These are phyloP conservation scores for Morone chrysops DNA, from an alignment of 2,113 vertebrate genomes.

Conservation along the genomic window DNA sequence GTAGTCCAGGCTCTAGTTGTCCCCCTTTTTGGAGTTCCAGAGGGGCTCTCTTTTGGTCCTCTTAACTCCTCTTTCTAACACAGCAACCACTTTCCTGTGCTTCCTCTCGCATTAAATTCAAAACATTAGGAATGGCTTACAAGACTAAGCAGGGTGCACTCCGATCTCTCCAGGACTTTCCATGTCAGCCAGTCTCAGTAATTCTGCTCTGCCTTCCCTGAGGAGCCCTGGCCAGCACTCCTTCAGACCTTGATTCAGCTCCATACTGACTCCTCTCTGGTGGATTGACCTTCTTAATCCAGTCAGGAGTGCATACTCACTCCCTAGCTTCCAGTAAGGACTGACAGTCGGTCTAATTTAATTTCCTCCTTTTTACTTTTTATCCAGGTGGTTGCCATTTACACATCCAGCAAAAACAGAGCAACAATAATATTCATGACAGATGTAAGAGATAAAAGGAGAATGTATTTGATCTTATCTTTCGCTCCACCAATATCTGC, in stretches of 20 bases:
- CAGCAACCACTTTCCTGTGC: neutral
- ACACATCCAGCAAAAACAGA: neutral
- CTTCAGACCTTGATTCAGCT: slow-evolving; percentile 17
- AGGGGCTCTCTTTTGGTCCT: neutral
- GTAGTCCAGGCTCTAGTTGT: slow-evolving; percentile 1
- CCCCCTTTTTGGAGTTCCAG: slow-evolving; percentile 1
- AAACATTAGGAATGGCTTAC: neutral
- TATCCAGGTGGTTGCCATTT: too few species aligned
- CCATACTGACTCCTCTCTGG: slow-evolving; percentile 1
- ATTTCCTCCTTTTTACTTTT: too few species aligned
- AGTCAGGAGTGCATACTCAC: neutral
- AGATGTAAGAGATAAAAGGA: neutral
- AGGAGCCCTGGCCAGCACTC: slow-evolving; percentile 5
- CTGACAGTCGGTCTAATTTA: neutral
- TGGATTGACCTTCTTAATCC: slow-evolving; percentile 42
- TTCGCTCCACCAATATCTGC: too few species aligned
- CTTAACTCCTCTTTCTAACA: neutral
- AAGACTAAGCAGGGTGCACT: neutral
- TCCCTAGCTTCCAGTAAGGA: neutral
- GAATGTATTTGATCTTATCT: neutral
- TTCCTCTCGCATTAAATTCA: neutral
- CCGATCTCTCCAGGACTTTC: slow-evolving; percentile 13
- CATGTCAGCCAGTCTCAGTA: neutral
- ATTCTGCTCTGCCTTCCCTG: neutral
- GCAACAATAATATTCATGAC: neutral